These are phyloP conservation scores for Eledona agricola DNA, from an alignment of 2,888 invertebrate species.

Conservation along the genomic window DNA sequence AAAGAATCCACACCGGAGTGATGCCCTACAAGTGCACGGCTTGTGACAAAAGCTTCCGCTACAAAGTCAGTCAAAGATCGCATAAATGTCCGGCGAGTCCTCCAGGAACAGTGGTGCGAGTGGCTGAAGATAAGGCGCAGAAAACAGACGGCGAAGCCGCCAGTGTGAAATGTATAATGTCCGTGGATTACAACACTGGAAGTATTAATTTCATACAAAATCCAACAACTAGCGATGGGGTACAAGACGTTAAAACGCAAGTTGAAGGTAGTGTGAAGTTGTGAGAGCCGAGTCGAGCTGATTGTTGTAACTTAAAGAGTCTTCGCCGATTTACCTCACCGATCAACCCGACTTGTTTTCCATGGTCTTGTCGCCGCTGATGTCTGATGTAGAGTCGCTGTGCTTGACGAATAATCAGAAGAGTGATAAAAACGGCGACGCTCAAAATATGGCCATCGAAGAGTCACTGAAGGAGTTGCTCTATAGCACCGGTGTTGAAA, in stretches of 20 bases:
- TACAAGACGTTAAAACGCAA: too few relatives aligned
- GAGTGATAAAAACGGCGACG: conserved; percentile 39
- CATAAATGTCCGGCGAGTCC: conserved; percentile 79
- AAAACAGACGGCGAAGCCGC: conserved; percentile 11
- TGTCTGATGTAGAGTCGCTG: conserved; percentile 71
- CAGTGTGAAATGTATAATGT: conserved; percentile 44
- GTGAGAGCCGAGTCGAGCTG: too few relatives aligned
- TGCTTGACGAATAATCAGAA: conserved; percentile 63
- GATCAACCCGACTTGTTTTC: conserved; percentile 59
- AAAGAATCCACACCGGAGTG: conserved; percentile 83
- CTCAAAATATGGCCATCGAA: conserved; percentile 63
- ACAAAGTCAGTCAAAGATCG: conserved; percentile 85
- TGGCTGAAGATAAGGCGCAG: conserved; percentile 35
- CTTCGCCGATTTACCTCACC: background rate
- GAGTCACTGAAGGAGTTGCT: conserved; percentile 64
- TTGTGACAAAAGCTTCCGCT: conserved; percentile 83
- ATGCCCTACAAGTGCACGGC: conserved; percentile 87
- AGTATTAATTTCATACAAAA: conserved; percentile 46
- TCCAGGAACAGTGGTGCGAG: conserved; percentile 66
- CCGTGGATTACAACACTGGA: conserved; percentile 50
- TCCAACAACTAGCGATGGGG: too few relatives aligned
- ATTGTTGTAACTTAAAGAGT: conserved; percentile 34
- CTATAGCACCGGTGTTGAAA: too few relatives aligned
- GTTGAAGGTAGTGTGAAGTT: too few relatives aligned
- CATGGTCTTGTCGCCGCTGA: conserved; percentile 62